Base-by-base conservation (phyloP, 2,113 vertebrate genomes). In the Turnix velox region DNA sequence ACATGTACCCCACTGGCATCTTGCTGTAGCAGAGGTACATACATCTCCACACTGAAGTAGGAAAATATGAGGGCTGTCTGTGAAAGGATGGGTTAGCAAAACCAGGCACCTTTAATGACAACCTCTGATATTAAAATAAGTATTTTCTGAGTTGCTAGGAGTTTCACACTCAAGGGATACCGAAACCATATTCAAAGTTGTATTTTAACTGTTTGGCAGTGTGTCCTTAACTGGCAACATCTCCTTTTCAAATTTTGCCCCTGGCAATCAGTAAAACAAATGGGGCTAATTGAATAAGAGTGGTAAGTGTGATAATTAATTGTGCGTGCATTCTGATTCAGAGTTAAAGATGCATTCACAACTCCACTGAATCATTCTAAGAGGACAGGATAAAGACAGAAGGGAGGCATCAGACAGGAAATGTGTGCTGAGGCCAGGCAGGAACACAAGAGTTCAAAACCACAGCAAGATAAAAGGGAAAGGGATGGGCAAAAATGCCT, bases 271-370 rank as follows among this genome's bases (percentile, higher is more conserved):
- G 81, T 92, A 95, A 94, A 91, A 88, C 89, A 93, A 95, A 92
- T 90, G 85, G 94, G 81, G 74, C 90, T 96, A 97, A 95, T 87
- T 95, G 92, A 94, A 91, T 91, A 93, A 88, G 65, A 95, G 73
- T 92, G 91, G 84, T 92, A 96, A 91, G 92, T 87, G 68, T 96
- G 91, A 90, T 94, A 96, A 94, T 95, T 94, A 94, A 96, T 88
- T 94, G 93, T 87, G 77, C 94, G 87, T 71, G 87, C 52, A 67
- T 88, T 94, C 88, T 88, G 82, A 92, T 91, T 89, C 62, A 81
- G 65, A 84, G 84, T 87, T 93, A 86, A 95, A 92, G 89, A 94
- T n/a, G 78, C 71, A 25, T 76, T 92, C 80, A 83, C 69, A 93
- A 40, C 81, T 94, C 62, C 55, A 94, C 84, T 95, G 90, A 95